phyloP scores from a whole-genome alignment of 2,797 vertebrate species.

The Phrynocephalus guinanensis region DNA sequence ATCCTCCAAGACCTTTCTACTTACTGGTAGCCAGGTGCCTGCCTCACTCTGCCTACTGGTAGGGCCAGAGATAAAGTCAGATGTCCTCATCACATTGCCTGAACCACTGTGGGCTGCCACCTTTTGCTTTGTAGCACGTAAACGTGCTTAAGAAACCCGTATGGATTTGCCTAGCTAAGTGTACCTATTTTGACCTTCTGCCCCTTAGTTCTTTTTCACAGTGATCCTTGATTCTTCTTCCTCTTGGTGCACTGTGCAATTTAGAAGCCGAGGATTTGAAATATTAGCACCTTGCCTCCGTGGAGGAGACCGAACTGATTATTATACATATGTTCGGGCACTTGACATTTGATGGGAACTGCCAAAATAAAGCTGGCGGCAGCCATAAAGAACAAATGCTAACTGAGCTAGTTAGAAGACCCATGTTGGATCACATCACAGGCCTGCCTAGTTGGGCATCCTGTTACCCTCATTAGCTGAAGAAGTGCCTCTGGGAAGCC shows the following conservation, averaged over 20 bases:
- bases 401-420: not conserved
- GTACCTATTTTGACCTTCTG: not conserved
- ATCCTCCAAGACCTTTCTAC: no score
- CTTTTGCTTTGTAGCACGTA: not conserved
- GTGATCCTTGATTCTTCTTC: not conserved
- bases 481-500: not conserved
- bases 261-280: not conserved
- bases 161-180: not conserved
- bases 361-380: not conserved
- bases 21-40: no score
- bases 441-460: not conserved
- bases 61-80: no score
- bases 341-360: not conserved
- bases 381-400: not conserved
- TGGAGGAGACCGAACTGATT: not conserved
- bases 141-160: no score
- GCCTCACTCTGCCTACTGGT: not conserved
- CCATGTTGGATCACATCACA: not conserved
- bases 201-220: no score
- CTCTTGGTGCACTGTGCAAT: not conserved
- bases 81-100: not conserved
- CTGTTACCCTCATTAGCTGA: not conserved
- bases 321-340: not conserved
- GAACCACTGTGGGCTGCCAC: not conserved
- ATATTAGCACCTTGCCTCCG: not conserved